A percentile compares a stretch with the other conserved stretches of the same genome.
These are phyloP conservation scores for Drepana arcuata DNA, from an alignment of 1,140 invertebrate species.

Conservation along the genomic window DNA sequence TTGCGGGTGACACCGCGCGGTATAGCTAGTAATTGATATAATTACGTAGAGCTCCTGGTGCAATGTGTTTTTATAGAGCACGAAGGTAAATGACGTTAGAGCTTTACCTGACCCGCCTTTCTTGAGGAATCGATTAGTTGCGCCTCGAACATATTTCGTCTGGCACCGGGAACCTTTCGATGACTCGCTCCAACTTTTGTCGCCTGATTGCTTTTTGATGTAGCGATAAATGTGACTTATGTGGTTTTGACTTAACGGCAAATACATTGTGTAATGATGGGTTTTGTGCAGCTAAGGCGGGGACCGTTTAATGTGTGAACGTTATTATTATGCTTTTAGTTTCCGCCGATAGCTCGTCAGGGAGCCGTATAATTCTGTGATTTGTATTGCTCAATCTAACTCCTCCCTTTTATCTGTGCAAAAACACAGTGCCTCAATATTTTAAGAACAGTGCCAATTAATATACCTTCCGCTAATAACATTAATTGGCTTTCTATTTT, in stretches of 20 bases:
- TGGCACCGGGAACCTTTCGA: slow-evolving; percentile 28
- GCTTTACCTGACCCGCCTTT: slow-evolving; percentile 25
- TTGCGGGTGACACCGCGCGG: too few species aligned
- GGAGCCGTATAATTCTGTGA: too few species aligned
- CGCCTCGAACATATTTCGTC: slow-evolving; percentile 39
- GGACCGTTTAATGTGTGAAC: slow-evolving; percentile 56
- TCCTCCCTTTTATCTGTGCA: too few species aligned
- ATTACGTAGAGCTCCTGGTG: slow-evolving; percentile 11
- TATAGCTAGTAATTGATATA: too few species aligned
- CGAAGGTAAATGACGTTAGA: slow-evolving; percentile 29
- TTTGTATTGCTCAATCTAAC: too few species aligned
- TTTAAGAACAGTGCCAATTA: too few species aligned
- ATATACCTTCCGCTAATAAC: too few species aligned
- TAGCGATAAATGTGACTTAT: slow-evolving; percentile 68
- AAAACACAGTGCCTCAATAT: too few species aligned
- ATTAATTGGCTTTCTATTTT: too few species aligned
- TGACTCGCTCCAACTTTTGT: slow-evolving; percentile 51
- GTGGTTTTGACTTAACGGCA: slow-evolving; percentile 50
- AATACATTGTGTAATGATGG: slow-evolving; percentile 55
- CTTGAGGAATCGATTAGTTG: slow-evolving; percentile 43
- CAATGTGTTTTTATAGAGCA: slow-evolving; percentile 20
- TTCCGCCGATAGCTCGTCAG: background rate
- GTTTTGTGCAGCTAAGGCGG: slow-evolving; percentile 52
- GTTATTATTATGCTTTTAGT: slow-evolving; percentile 52
- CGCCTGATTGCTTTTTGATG: slow-evolving; percentile 69